Base-by-base conservation (phyloP, 2,888 invertebrate species). In the Dilophus febrilis region DNA sequence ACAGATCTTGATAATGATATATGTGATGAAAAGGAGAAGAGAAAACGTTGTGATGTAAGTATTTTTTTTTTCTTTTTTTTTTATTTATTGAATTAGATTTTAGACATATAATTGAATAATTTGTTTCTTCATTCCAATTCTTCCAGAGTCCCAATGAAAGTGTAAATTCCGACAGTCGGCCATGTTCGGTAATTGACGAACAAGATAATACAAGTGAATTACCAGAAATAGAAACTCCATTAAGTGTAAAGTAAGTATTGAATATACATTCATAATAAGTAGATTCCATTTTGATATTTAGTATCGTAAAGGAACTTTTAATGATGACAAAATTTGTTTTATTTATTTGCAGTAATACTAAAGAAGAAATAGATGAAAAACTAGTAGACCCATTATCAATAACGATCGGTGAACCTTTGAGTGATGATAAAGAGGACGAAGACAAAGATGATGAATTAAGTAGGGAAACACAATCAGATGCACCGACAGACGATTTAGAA, bases 81-180 rank as follows among this genome's bases (percentile, higher is more conserved):
- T n/a, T n/a, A n/a, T n/a, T n/a, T n/a, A n/a, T n/a, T n/a, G n/a
- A n/a, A n/a, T n/a, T n/a, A n/a, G n/a, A n/a, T n/a, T n/a, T n/a
- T n/a, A n/a, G n/a, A n/a, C n/a, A n/a, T n/a, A n/a, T n/a, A n/a
- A n/a, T n/a, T n/a, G n/a, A n/a, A n/a, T n/a, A n/a, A n/a, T n/a
- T n/a, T n/a, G n/a, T n/a, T n/a, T n/a, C n/a, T n/a, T n/a, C n/a
- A n/a, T n/a, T n/a, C n/a, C n/a, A n/a, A n/a, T n/a, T 22, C 34
- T 42, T 41, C 8, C 73, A 79, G 53, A 87, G 86, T 64, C 87
- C 87, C 12, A 77, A 81, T 32, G 82, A 80, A 55, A 86, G 85
- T 55, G 71, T 84, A 44, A 84, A 84, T 35, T 83, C 85, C 46
- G 86, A 85, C 54, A 85, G 85, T 52, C 54, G 64, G 12, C 62